Evolutionary conservation across 2,888 invertebrate species (phyloP).

Genomic region (Tiphia femorata): DNA sequence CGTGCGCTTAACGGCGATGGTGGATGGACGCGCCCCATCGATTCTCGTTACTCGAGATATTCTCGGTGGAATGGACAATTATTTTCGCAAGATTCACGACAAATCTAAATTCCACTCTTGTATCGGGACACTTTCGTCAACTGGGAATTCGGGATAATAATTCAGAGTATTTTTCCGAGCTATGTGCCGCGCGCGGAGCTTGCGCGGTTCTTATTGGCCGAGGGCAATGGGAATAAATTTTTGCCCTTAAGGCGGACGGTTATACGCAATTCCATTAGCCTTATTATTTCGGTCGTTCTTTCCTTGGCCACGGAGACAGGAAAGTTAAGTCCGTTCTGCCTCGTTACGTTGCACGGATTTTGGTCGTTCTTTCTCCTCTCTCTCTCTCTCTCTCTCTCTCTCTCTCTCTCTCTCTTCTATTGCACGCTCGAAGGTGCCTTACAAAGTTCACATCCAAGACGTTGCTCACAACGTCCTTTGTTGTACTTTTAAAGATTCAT

Average conservation of each 20-base stretch:
- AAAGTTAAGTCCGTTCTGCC: slow-evolving; percentile 24
- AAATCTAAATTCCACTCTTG: too few species aligned
- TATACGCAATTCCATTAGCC: slow-evolving; percentile 21
- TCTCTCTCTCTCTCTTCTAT: background rate
- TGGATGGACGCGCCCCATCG: too few species aligned
- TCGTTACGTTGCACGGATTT: slow-evolving; percentile 13
- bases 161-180: too few species aligned
- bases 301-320: slow-evolving; percentile 16
- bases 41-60: too few species aligned
- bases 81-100: too few species aligned
- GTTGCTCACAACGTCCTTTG: background rate
- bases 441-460: slow-evolving; percentile 1
- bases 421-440: slow-evolving; percentile 14
- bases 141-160: too few species aligned
- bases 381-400: background rate
- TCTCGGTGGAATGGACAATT: too few species aligned
- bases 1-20: too few species aligned
- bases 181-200: too few species aligned
- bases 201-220: too few species aligned
- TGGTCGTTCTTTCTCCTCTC: background rate
- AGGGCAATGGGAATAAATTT: slow-evolving; percentile 1
- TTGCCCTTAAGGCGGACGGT: background rate
- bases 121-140: too few species aligned
- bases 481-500: background rate
- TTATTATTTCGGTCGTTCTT: slow-evolving; percentile 20